These are phyloP conservation scores for Drosophila arizonae DNA, from an alignment of 1,140 invertebrate genomes.

Conservation along the genomic window DNA sequence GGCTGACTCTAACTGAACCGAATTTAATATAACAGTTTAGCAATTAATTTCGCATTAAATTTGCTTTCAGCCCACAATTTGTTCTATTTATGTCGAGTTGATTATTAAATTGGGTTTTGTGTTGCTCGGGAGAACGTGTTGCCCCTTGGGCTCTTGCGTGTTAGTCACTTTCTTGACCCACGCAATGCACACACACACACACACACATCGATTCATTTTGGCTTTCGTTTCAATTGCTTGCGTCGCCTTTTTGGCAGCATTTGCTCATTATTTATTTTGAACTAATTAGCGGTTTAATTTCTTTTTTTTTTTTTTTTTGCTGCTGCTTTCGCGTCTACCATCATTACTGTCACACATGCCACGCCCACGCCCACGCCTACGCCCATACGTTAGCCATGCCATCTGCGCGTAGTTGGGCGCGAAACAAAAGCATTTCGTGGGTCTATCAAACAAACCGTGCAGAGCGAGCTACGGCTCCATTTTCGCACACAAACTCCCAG, in stretches of 20 bases:
- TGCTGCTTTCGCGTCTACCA: constrained; percentile 13
- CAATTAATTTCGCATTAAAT: not conserved
- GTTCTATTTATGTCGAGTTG: not conserved
- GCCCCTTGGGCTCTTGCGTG: not conserved
- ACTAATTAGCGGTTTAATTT: constrained; percentile 73
- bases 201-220: not conserved
- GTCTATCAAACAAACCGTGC: constrained; percentile 48
- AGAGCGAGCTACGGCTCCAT: constrained; percentile 7
- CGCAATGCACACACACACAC: not conserved
- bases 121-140: not conserved
- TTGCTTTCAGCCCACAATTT: not conserved
- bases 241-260: constrained; percentile 51
- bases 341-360: constrained; percentile 55
- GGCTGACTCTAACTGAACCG: no score
- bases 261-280: constrained; percentile 76
- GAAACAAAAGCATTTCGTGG: constrained; percentile 65
- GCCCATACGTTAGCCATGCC: not conserved
- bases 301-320: not conserved
- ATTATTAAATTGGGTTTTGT: not conserved
- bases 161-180: constrained; percentile 14
- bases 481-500: constrained; percentile 44
- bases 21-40: not conserved
- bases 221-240: constrained; percentile 28
- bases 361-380: not conserved
- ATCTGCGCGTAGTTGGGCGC: constrained; percentile 18